A percentile compares a stretch with the other conserved stretches of the same genome.
Evolutionary conservation across 2,888 invertebrate species (phyloP).

Genomic region (Pristionchus japonicus): DNA sequence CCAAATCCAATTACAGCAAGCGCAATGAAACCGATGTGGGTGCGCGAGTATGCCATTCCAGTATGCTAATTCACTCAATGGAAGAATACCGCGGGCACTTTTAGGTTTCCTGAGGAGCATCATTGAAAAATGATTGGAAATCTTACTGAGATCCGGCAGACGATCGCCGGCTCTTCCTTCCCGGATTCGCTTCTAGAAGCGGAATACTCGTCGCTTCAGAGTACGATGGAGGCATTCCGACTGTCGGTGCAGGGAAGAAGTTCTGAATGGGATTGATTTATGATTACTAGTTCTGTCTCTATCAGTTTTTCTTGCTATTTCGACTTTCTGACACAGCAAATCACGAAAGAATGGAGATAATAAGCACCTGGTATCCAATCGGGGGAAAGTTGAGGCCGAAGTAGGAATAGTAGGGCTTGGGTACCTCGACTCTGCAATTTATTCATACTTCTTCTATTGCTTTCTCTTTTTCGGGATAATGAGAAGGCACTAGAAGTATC

Average conservation of each 20-base stretch:
- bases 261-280: neutral
- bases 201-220: slow-evolving; percentile 41
- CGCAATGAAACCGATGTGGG: no score
- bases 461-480: neutral
- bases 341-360: no score
- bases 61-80: no score
- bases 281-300: neutral
- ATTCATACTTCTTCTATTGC: neutral
- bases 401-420: slow-evolving; percentile 4
- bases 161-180: neutral
- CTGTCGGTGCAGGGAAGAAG: slow-evolving; percentile 41
- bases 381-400: slow-evolving; percentile 26
- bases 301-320: no score
- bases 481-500: neutral
- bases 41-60: no score
- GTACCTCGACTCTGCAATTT: neutral
- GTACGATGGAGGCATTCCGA: slow-evolving; percentile 39
- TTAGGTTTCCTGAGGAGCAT: no score
- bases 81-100: no score
- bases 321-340: no score
- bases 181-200: neutral
- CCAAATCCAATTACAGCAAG: no score
- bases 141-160: slow-evolving; percentile 16
- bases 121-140: no score
- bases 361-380: slow-evolving; percentile 24